phyloP scores from a whole-genome alignment of 2,888 invertebrate species.

The Eupithecia centaureata region DNA sequence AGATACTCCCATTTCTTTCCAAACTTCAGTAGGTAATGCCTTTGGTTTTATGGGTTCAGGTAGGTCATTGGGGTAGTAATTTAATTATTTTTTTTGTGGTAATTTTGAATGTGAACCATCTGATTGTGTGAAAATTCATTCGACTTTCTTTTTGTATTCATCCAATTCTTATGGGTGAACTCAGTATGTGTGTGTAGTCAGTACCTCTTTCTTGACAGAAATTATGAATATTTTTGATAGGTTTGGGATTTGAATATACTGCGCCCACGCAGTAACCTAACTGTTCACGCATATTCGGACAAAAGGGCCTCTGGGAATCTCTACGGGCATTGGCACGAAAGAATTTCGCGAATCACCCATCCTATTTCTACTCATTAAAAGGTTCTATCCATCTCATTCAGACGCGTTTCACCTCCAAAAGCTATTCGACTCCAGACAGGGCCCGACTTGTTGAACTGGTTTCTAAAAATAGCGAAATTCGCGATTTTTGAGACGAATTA shows the following conservation, averaged over 20 bases:
- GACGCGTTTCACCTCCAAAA: slow-evolving; percentile 79
- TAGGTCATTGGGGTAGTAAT: too few species aligned
- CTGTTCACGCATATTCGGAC: slow-evolving; percentile 48
- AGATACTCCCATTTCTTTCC: too few species aligned
- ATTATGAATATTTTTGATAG: neutral
- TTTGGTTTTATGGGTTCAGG: neutral
- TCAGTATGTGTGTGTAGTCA: neutral
- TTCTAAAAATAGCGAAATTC: slow-evolving; percentile 79
- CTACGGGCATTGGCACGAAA: slow-evolving; percentile 64
- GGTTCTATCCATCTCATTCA: slow-evolving; percentile 70
- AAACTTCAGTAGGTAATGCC: neutral
- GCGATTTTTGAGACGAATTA: slow-evolving; percentile 60
- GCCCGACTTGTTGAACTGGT: slow-evolving; percentile 75
- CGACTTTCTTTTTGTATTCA: neutral
- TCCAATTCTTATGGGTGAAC: neutral
- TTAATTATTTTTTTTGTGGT: too few species aligned
- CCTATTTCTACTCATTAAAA: slow-evolving; percentile 70
- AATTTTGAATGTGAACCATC: neutral
- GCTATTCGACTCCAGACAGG: slow-evolving; percentile 77
- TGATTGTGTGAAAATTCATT: neutral
- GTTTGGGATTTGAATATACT: neutral
- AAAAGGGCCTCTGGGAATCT: slow-evolving; percentile 45
- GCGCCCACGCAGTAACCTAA: slow-evolving; percentile 39
- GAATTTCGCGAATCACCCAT: slow-evolving; percentile 73
- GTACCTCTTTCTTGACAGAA: neutral